Base-by-base conservation (phyloP, 2,113 vertebrate genomes). In the Danionella cerebrum region DNA sequence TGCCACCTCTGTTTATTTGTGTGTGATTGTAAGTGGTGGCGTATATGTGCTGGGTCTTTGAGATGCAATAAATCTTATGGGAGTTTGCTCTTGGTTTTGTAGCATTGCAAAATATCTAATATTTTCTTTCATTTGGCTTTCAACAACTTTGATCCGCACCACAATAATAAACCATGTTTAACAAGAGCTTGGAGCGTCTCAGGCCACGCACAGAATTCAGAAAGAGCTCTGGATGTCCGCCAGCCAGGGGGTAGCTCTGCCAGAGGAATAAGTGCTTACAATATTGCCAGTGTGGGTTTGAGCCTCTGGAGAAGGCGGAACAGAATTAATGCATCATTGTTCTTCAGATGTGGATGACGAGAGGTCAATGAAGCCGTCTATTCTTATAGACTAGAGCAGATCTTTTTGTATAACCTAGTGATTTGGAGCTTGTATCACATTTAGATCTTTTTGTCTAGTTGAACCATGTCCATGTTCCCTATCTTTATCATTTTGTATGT, bases 241-340 rank as follows among this genome's bases (percentile, higher is more conserved):
- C 67, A 70, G 62, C 9, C 19, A 31, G 4, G 22, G 35, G 39
- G 8, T 14, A 2, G 6, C 29, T 29, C 42, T 35, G 51, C 36
- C 72, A 65, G 31, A 51, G 13, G 13, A 70, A 70, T 47, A 45
- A 45, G 52, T 45, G 58, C 39, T 55, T 38, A 64, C 59, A 57
- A 27, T 65, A 60, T 69, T 74, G 14, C 38, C 47, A 59, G 47
- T 66, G 67, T 74, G 52, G 27, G 53, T 54, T 52, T 6, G 25
- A 54, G 60, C 10, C 27, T 25, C 62, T 53, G 53, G 57, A 64
- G 62, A 38, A 53, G 29, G 25, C 25, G 47, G 58, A 48, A 70
- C 60, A 16, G 47, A 16, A 48, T 70, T 74, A 70, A 66, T 60
- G 18, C 22, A 44, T 39, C 62, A 74, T 74, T 74, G 67, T 66